Percentiles rank a stretch among this genome's conserved stretches.
Conservation (phyloP, 2,888 invertebrate species). For the Pandemis heparana region DNA sequence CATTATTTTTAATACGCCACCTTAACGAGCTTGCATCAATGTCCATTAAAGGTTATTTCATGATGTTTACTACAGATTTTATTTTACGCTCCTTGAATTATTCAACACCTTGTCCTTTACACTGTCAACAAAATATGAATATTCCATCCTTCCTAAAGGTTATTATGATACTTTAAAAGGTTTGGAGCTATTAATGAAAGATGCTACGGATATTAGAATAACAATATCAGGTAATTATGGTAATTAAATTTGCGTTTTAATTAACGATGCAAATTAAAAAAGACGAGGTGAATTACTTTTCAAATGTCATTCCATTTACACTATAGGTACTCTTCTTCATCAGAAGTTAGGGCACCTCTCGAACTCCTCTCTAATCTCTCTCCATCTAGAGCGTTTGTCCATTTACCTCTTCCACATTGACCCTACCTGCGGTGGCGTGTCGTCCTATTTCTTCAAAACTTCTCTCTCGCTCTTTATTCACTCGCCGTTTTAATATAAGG, state of each 20-base stretch:
- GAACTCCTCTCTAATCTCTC: no score
- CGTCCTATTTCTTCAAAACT: no score
- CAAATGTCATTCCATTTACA: no score
- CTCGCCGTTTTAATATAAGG: no score
- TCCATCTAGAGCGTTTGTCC: no score
- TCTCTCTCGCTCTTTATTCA: no score
- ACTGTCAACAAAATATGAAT: slow-evolving; percentile 43
- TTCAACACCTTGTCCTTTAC: slow-evolving; percentile 25
- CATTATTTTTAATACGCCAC: background rate
- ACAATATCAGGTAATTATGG: slow-evolving; percentile 34
- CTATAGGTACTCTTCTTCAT: no score
- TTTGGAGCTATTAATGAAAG: slow-evolving; percentile 37
- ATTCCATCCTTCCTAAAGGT: slow-evolving; percentile 36
- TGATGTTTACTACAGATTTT: slow-evolving; percentile 25
- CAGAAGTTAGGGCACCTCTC: no score
- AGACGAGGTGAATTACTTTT: no score
- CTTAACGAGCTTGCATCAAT: background rate
- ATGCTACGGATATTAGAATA: slow-evolving; percentile 33
- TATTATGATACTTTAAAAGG: slow-evolving; percentile 43
- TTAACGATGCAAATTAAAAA: background rate
- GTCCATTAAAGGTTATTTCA: slow-evolving; percentile 27
- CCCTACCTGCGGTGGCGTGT: no score
- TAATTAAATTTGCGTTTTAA: slow-evolving; percentile 17
- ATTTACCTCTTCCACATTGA: no score
- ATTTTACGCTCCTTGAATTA: slow-evolving; percentile 33